phyloP scores from a whole-genome alignment of 2,888 invertebrate species.

The Hypomecis atomaria region DNA sequence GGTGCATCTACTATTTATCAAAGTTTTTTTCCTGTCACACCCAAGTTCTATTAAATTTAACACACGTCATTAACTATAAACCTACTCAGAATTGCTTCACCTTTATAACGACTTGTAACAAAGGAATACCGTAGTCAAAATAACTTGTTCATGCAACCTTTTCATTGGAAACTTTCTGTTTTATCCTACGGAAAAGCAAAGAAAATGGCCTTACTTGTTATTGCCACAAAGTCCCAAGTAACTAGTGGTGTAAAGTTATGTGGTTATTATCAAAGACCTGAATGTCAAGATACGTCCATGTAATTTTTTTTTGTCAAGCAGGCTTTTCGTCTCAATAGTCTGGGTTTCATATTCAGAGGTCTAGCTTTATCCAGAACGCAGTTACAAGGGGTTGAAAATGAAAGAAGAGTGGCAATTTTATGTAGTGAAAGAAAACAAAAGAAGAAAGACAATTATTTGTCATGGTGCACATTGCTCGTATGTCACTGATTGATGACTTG shows the following conservation, averaged over 20 bases:
- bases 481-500: too few species aligned
- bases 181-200: not conserved
- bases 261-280: not conserved
- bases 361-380: too few species aligned
- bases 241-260: not conserved
- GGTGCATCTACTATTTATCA: too few species aligned
- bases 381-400: too few species aligned
- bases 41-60: conserved; percentile 6
- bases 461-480: too few species aligned
- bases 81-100: conserved; percentile 3
- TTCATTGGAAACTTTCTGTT: not conserved
- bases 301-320: too few species aligned
- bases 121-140: conserved; percentile 5
- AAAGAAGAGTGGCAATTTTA: too few species aligned
- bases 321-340: too few species aligned
- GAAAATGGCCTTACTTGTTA: not conserved
- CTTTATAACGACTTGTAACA: conserved; percentile 11
- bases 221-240: not conserved
- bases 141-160: not conserved
- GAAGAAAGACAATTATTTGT: too few species aligned
- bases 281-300: too few species aligned
- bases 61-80: conserved; percentile 1
- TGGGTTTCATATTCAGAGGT: too few species aligned
- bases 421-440: too few species aligned
- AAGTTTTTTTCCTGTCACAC: not conserved